Conservation (phyloP, 1,140 invertebrate genomes). For the Drosophila azteca region DNA sequence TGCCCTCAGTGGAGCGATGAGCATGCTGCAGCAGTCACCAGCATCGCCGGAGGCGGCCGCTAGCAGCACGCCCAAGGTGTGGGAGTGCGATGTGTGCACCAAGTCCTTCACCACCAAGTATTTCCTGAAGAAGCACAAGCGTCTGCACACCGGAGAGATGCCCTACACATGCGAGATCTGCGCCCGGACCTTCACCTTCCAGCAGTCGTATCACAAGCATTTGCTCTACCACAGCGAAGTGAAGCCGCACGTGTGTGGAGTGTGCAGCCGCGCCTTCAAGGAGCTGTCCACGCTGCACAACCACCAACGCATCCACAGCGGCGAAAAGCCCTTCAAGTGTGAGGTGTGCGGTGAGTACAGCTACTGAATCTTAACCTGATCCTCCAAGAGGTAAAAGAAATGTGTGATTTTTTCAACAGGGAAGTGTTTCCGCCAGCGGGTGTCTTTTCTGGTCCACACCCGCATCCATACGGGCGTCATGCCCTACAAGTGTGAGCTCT, state of each 20-base stretch:
- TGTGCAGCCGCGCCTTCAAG: slow-evolving; percentile 93
- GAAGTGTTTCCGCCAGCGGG: slow-evolving; percentile 93
- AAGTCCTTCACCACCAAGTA: slow-evolving; percentile 95
- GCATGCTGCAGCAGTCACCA: slow-evolving; percentile 67
- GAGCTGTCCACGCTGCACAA: slow-evolving; percentile 95
- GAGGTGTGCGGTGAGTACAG: slow-evolving; percentile 91
- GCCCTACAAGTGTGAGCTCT: slow-evolving; percentile 90
- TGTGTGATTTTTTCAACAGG: slow-evolving; percentile 85
- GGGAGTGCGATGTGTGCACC: slow-evolving; percentile 93
- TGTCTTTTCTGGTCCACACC: slow-evolving; percentile 93
- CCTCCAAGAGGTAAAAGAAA: neutral
- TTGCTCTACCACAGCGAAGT: slow-evolving; percentile 93
- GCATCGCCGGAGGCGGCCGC: slow-evolving; percentile 12
- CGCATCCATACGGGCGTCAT: slow-evolving; percentile 89
- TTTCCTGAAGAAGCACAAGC: slow-evolving; percentile 94
- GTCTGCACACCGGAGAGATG: slow-evolving; percentile 93
- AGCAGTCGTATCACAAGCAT: slow-evolving; percentile 96
- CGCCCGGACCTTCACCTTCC: slow-evolving; percentile 94
- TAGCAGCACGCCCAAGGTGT: slow-evolving; percentile 85
- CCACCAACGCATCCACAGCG: slow-evolving; percentile 93
- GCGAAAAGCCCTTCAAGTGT: slow-evolving; percentile 95
- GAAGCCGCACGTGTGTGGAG: slow-evolving; percentile 91
- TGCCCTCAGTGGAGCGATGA: slow-evolving; percentile 61
- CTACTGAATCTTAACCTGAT: neutral
- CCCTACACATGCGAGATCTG: slow-evolving; percentile 93